Evolutionary conservation across 2,888 invertebrate species (phyloP), one percentile per base, ranked within the genome.

Genomic region (Teleiodes luculella): DNA sequence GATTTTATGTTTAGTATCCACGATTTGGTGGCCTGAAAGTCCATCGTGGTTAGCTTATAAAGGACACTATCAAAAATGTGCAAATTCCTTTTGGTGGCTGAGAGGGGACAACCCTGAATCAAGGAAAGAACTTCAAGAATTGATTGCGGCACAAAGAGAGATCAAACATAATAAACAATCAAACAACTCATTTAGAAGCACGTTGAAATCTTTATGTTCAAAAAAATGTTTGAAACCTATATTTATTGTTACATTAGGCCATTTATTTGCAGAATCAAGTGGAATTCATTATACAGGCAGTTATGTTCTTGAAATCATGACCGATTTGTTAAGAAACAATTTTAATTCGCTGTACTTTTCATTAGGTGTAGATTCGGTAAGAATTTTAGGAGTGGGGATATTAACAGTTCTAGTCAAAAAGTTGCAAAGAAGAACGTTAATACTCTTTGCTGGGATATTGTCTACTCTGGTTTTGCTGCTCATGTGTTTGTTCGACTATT

Each of bases 41-140:
- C 64, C 64, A 4, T 52, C 56, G 6, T 65, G 62, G 64, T 35
- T 65, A 11, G 64, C 64, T 7, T 64, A 61, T 20, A 61, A 57
- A 49, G 64, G 65, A 11, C 52, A 63, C 6, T 62, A 43, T 41
- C 62, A 64, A 47, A 65, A 64, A 8, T 53, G 65, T 24, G 13
- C 46, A 8, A 43, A 7, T 0, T 49, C 61, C 0, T 64, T 64
- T 10, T 56, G 60, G 39, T 61, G 65, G 61, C 30, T 65, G 2
- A 52, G 64, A 37, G 65, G 63, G 24, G 54, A 53, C 5, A 51
- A 51, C 13, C n/a, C 37, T 7, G 58, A 64, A 20, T 50, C 63
- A 1, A 56, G 43, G 50, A 57, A 28, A 54, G 64, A 64, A 53
- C 1, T 64, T 6, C 47, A 46, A 3, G 58, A 64, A 4, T 37